Evolutionary conservation across 2,113 vertebrate genomes (phyloP), one percentile per base, ranked within the genome.

Genomic region (Rostratula benghalensis): DNA sequence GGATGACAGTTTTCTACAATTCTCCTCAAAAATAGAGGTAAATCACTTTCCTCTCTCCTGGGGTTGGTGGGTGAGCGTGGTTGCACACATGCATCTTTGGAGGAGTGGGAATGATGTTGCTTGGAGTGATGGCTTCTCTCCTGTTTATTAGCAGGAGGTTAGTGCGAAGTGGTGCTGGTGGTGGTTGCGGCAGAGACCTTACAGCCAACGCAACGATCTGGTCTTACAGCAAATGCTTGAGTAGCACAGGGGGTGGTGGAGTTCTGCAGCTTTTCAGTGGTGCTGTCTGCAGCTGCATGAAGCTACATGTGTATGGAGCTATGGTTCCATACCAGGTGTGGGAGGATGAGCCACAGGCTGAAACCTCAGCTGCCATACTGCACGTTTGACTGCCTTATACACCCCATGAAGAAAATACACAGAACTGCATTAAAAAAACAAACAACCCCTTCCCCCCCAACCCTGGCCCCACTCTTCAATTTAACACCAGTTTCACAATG

Each of bases 261-360:
- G 10, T 41, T 57, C 22, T 76, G n/a, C 13, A 45, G 14, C 16
- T 21, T 82, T 85, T 83, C 22, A 41, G n/a, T 22, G 14, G 24
- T 59, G n/a, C n/a, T 86, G 30, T 39, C 45, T 67, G 31, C 61
- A 67, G 28, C 67, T 78, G 13, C 33, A 22, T 59, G 24, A 63
- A 54, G 2, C 31, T 80, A 31, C 11, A 6, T 8, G 4, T 27
- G 21, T 24, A 9, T 7, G 22, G 31, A 57, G 3, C 7, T 53
- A 22, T 0, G 2, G 7, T 25, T 24, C 7, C 37, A 1, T 11
- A 10, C 13, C 21, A n/a, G 48, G 12, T 16, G 17, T 35, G 3
- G 13, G n/a, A n/a, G 31, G 18, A 33, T 57, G 27, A n/a, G 6
- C n/a, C 28, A 27, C 15, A 41, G 45, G 27, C 15, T 91, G 30